Base-by-base conservation (phyloP, 1,140 invertebrate genomes). In the Archivesica marissinica region DNA sequence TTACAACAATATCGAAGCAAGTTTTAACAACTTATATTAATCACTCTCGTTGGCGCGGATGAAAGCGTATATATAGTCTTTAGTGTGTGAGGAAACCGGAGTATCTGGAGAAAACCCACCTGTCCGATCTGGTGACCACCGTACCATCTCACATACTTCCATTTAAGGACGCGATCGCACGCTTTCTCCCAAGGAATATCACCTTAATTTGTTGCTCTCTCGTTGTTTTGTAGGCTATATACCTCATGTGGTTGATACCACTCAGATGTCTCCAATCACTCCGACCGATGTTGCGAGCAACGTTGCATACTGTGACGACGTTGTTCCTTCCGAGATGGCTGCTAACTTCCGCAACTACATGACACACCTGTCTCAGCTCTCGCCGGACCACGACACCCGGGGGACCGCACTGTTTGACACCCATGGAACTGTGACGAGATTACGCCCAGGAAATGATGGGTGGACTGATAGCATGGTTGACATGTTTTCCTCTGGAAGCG, bases 341-440 rank as follows among this genome's bases (percentile, higher is more conserved):
- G 87, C 90, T 7, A 84, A 90, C 39, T 91, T 91, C 66, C 77
- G 90, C 2, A 86, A 81, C 30, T 91, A 91, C 68, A 90, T 91
- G 88, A 88, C 82, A 23, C 90, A 91, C 72, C 77, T 91, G 39
- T 90, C 90, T 7, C 76, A 89, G 23, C 86, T 91, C 0, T 78
- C 81, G 9, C 84, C 85, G 17, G 86, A 88, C 28, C 75, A 75
- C 30, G 81, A 84, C 6, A 74, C 17, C 23, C 41, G 38, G n/a
- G 25, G 61, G 9, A 61, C 75, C 23, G 35, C 47, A 20, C 23
- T 83, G 50, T 61, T 74, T 17, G 70, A 75, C 38, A 70, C 68
- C 20, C 35, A n/a, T 41, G 30, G n/a, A 4, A 54, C 52, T 17
- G 23, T 50, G 17, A 83, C 50, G 28, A 33, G 85, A 38, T 39